Percentiles rank a stretch among this genome's conserved stretches.
Evolutionary conservation across 2,888 invertebrate genomes (phyloP).

Genomic region (Lottia gigantea): DNA sequence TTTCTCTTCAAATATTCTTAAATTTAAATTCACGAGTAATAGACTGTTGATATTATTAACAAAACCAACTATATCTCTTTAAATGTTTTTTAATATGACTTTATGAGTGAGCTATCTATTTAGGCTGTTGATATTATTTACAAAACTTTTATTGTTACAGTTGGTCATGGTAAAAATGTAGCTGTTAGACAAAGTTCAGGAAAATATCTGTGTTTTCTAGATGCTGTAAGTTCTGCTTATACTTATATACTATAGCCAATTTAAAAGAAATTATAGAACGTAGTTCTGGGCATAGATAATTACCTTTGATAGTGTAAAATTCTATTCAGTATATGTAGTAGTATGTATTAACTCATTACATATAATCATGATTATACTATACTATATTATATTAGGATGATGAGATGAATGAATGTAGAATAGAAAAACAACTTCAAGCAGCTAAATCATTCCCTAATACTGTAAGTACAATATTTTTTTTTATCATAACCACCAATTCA

Average conservation of each 20-base stretch:
- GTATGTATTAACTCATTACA: background rate
- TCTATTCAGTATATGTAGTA: background rate
- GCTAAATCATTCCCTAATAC: slow-evolving; percentile 40
- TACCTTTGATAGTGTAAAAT: background rate
- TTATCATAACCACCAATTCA: no score
- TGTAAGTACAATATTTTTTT: slow-evolving; percentile 38
- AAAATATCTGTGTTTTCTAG: slow-evolving; percentile 81
- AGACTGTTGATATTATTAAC: no score
- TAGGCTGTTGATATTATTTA: background rate
- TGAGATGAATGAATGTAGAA: slow-evolving; percentile 76
- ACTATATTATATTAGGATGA: slow-evolving; percentile 74
- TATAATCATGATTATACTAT: no score
- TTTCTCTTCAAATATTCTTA: background rate
- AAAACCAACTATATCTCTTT: no score
- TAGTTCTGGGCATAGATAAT: background rate
- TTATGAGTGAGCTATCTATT: background rate
- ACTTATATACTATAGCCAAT: no score
- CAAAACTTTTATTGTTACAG: slow-evolving; percentile 70
- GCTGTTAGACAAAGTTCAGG: slow-evolving; percentile 77
- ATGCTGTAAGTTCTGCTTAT: slow-evolving; percentile 73
- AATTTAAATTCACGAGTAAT: no score
- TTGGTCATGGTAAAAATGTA: slow-evolving; percentile 81
- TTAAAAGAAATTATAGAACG: no score
- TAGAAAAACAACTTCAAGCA: slow-evolving; percentile 44
- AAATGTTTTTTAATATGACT: no score